Percentiles rank a stretch among this genome's conserved stretches.
Conservation (phyloP, 1,140 invertebrate species). For the Hypothenemus hampei region DNA sequence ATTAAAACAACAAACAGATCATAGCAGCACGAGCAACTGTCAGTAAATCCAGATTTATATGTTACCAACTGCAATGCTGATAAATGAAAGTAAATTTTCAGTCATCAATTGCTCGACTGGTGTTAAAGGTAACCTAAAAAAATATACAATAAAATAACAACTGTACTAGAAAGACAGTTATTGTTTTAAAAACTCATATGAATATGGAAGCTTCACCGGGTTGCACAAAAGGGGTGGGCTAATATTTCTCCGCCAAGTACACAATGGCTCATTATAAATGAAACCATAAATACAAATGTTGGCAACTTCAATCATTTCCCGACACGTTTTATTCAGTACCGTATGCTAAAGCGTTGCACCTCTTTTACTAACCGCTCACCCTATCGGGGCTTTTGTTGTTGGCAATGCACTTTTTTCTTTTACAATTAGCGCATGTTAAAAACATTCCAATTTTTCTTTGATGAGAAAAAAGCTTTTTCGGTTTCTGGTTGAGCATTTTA, state of each 20-base stretch:
- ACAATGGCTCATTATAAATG: constrained; percentile 46
- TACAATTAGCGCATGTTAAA: too few relatives aligned
- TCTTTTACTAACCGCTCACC: constrained; percentile 11
- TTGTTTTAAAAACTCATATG: constrained; percentile 42
- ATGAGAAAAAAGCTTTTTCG: too few relatives aligned
- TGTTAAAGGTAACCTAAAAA: too few relatives aligned
- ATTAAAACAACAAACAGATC: too few relatives aligned
- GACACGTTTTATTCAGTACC: constrained; percentile 26
- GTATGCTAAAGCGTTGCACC: constrained; percentile 14
- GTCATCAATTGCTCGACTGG: too few relatives aligned
- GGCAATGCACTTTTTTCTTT: constrained; percentile 6
- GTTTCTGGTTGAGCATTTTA: too few relatives aligned
- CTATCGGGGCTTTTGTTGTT: constrained; percentile 8
- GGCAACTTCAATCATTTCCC: constrained; percentile 42
- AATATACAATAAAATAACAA: not conserved
- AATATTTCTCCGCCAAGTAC: constrained; percentile 43
- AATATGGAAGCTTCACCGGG: constrained; percentile 41
- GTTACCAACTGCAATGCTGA: too few relatives aligned
- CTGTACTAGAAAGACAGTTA: not conserved
- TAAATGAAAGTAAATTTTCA: too few relatives aligned
- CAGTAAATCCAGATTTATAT: too few relatives aligned
- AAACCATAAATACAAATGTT: constrained; percentile 43
- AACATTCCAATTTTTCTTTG: too few relatives aligned
- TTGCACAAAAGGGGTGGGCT: constrained; percentile 40
- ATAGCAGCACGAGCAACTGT: too few relatives aligned